phyloP scores from a whole-genome alignment of 2,888 invertebrate genomes.

The Drosophila vallismaia region DNA sequence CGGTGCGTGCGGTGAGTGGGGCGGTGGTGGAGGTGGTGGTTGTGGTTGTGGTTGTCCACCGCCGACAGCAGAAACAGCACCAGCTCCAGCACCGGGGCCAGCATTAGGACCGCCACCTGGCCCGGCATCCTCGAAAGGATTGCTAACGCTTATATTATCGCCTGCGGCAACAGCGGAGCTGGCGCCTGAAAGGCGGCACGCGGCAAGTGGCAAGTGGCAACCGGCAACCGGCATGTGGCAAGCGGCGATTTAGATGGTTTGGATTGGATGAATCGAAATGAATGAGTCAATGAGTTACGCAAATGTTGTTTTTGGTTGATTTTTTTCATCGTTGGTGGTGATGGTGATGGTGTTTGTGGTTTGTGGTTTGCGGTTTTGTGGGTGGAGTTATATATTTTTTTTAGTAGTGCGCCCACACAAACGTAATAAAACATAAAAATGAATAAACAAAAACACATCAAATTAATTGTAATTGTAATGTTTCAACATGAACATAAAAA shows the following conservation, averaged over 20 bases:
- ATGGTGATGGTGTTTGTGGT: slow-evolving; percentile 54
- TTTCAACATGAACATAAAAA: slow-evolving; percentile 20
- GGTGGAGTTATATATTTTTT: slow-evolving; percentile 40
- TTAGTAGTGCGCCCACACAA: slow-evolving; percentile 77
- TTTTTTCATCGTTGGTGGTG: slow-evolving; percentile 53
- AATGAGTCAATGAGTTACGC: slow-evolving; percentile 68
- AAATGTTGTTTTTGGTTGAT: slow-evolving; percentile 56
- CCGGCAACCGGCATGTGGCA: slow-evolving; percentile 19
- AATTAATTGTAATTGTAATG: slow-evolving; percentile 26
- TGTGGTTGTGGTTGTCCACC: slow-evolving; percentile 59
- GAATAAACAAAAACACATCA: slow-evolving; percentile 65
- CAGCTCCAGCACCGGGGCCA: slow-evolving; percentile 26
- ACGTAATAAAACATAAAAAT: slow-evolving; percentile 74
- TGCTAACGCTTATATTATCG: slow-evolving; percentile 93
- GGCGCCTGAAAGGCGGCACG: slow-evolving; percentile 66
- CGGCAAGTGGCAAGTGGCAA: slow-evolving; percentile 12
- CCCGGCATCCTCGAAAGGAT: slow-evolving; percentile 91
- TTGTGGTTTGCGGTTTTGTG: slow-evolving; percentile 13
- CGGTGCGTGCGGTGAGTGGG: slow-evolving; percentile 68
- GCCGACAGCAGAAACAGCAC: slow-evolving; percentile 47
- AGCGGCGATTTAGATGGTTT: slow-evolving; percentile 61
- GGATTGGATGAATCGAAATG: slow-evolving; percentile 44
- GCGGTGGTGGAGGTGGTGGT: slow-evolving; percentile 66
- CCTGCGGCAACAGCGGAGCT: slow-evolving; percentile 84
- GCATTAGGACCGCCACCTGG: slow-evolving; percentile 51